Evolutionary conservation across 1,140 invertebrate species (phyloP), one percentile per base, ranked within the genome.

Genomic region (Conus betulinus): DNA sequence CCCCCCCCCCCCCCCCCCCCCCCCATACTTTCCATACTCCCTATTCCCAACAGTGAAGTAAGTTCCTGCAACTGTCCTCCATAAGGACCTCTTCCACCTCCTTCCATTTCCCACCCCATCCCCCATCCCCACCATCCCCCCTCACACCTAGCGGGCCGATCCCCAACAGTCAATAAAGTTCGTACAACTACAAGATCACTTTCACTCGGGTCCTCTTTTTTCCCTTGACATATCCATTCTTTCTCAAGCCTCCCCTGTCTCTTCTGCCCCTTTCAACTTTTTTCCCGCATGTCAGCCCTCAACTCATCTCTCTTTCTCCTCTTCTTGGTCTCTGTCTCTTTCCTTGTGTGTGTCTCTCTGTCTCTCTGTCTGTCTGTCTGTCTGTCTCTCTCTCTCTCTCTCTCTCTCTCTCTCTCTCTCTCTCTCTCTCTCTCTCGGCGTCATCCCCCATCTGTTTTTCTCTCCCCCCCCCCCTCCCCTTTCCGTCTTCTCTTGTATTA

Each of bases 391-490:
- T 78, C 1, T 78, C 76, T n/a, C 71, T 76, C 71, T 76, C 71
- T 76, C 71, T 76, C 71, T 76, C 71, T 76, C 71, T 74, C 71
- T n/a, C 71, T 76, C 71, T 76, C 71, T 52, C 23, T 79, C 51
- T 79, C 51, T 52, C 78, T 52, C 78, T 79, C 39, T 39, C 39
- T 39, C 39, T 39, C 39, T 3, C 39, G 0, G 39, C 39, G 39
- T 39, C 39, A 39, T 39, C 39, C 39, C 39, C 39, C 39, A 39
- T 39, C 39, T 39, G 39, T 39, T 39, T 39, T 39, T n/a, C n/a
- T n/a, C n/a, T n/a, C n/a, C 51, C 3, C 51, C 13, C 78, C 11
- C 25, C n/a, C 10, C 11, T 4, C 3, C 11, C 11, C 25, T 4
- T 20, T 63, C 60, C 17, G 60, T 63, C 60, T 63, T 63, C 39